Evolutionary conservation across 2,797 vertebrate species (phyloP).

Genomic region (Sternotherus odoratus): DNA sequence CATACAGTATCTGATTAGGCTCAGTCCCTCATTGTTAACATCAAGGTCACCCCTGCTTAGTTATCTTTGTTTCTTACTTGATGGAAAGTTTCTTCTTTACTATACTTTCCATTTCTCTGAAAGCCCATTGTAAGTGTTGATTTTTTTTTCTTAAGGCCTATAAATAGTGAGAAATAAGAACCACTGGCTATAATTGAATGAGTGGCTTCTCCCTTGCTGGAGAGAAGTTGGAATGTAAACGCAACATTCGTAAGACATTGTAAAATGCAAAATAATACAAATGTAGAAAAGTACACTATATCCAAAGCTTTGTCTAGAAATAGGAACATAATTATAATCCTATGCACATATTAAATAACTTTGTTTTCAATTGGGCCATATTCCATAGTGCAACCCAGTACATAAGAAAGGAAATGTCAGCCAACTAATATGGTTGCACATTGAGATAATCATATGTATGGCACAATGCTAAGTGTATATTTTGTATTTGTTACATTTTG

Average conservation of each 20-base stretch:
- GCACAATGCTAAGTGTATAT: not conserved
- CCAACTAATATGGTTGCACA: not conserved
- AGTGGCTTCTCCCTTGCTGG: conserved; percentile 38
- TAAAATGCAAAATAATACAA: conserved; percentile 48
- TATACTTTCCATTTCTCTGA: conserved; percentile 51
- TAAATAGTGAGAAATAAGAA: conserved; percentile 34
- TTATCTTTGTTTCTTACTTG: conserved; percentile 14
- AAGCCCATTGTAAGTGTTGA: not conserved
- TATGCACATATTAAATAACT: conserved; percentile 13
- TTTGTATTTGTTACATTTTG: not conserved
- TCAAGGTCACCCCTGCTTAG: conserved; percentile 39
- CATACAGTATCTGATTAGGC: not conserved
- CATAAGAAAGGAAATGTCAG: not conserved
- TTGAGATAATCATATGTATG: not conserved
- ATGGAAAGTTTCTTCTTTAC: conserved; percentile 28
- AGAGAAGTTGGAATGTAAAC: conserved; percentile 30
- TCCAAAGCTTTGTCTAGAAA: conserved; percentile 37
- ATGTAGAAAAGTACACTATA: conserved; percentile 39
- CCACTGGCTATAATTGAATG: conserved; percentile 13
- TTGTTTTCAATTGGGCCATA: conserved; percentile 2
- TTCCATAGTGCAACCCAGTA: not conserved
- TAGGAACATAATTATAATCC: conserved; percentile 1
- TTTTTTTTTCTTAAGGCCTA: conserved; percentile 32
- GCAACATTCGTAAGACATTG: not conserved
- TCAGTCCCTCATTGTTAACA: conserved; percentile 4